Percentiles rank a stretch among this genome's conserved stretches.
phyloP scores from a whole-genome alignment of 2,797 vertebrate genomes.

The Falco columbarius region DNA sequence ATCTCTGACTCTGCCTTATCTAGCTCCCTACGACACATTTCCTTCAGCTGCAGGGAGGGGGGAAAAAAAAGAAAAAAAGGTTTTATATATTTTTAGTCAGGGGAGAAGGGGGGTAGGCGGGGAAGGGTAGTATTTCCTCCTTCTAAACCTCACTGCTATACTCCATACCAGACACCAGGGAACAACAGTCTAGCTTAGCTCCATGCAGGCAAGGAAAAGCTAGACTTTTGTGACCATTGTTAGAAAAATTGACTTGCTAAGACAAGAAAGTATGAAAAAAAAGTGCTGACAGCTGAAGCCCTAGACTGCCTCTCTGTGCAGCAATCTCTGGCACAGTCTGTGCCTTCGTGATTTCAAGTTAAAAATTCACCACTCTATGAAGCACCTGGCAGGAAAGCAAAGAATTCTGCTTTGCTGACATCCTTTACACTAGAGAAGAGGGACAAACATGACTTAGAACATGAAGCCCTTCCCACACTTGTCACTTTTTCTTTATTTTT shows the following conservation, averaged over 20 bases:
- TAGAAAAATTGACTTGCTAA: background rate
- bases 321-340: background rate
- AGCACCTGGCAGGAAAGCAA: constrained; percentile 15
- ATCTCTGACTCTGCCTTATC: constrained; percentile 98
- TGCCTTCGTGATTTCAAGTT: background rate
- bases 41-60: constrained; percentile 85
- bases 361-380: background rate
- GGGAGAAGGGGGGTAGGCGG: too few relatives aligned
- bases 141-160: background rate
- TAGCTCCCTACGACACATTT: constrained; percentile 96
- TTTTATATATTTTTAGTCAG: background rate
- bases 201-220: background rate
- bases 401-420: constrained; percentile 12
- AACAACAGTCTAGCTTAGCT: background rate
- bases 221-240: background rate
- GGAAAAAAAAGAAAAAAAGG: background rate
- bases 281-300: background rate
- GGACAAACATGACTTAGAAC: constrained; percentile 12
- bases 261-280: background rate
- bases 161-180: too few relatives aligned
- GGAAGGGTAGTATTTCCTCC: background rate
- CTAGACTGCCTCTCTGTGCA: background rate
- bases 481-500: background rate
- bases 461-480: constrained; percentile 21
- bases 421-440: background rate